Conservation (phyloP, 2,888 invertebrate genomes). For the Parapristionchus giblindavisi region DNA sequence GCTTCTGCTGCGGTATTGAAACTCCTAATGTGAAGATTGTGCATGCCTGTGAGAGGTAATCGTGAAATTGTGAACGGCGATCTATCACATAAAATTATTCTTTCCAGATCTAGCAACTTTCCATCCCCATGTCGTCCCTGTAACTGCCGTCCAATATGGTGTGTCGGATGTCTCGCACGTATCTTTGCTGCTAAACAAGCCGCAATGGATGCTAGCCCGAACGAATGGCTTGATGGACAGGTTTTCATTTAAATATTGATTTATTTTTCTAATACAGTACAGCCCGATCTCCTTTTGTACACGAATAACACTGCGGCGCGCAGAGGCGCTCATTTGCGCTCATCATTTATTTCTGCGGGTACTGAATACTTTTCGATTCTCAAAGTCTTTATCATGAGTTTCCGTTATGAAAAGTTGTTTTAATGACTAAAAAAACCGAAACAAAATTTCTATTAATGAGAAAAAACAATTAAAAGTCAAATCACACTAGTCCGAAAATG, state of each 20-base stretch:
- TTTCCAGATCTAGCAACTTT: constrained; percentile 6
- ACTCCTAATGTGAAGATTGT: constrained; percentile 71
- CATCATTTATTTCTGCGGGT: too few species aligned
- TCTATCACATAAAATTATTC: neutral
- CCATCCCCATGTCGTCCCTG: constrained; percentile 68
- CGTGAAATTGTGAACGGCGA: too few species aligned
- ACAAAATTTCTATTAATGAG: too few species aligned
- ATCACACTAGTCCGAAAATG: too few species aligned
- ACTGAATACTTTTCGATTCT: too few species aligned
- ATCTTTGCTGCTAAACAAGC: constrained; percentile 72
- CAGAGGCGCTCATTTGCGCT: too few species aligned
- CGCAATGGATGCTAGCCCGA: constrained; percentile 70
- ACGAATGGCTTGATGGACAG: constrained; percentile 71
- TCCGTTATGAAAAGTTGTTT: too few species aligned
- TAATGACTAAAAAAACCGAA: too few species aligned
- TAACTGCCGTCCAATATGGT: constrained; percentile 73
- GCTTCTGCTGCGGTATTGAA: constrained; percentile 42
- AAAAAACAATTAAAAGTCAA: too few species aligned
- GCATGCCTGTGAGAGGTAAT: constrained; percentile 52
- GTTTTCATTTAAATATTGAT: neutral
- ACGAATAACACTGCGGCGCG: too few species aligned
- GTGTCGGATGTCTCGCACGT: constrained; percentile 67
- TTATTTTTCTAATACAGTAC: neutral
- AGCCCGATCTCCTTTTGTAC: too few species aligned
- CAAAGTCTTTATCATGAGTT: too few species aligned